Evolutionary conservation across 2,888 invertebrate species (phyloP).

Genomic region (Steromphala cineraria): DNA sequence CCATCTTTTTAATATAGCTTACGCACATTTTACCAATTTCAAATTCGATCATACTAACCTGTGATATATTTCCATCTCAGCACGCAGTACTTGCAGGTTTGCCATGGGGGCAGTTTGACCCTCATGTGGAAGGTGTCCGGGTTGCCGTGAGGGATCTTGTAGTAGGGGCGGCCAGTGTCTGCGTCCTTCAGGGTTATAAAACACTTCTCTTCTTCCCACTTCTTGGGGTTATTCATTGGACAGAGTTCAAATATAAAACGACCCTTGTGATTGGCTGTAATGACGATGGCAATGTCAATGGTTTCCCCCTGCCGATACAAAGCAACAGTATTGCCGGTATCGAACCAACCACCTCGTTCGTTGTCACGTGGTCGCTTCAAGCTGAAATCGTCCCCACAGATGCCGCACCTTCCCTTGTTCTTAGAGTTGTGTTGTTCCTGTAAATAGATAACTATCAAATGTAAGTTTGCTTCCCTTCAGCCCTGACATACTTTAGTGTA

Average conservation of each 20-base stretch:
- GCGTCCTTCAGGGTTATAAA: background rate
- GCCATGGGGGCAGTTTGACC: background rate
- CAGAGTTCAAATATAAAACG: background rate
- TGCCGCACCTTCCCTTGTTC: background rate
- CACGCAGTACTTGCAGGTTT: background rate
- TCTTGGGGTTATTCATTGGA: background rate
- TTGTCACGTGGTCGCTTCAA: background rate
- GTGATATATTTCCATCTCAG: conserved; percentile 5
- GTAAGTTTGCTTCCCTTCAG: background rate
- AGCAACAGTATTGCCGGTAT: background rate
- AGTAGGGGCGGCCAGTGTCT: background rate
- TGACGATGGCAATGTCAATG: background rate
- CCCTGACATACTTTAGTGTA: no score
- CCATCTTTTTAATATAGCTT: no score
- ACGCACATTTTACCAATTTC: no score
- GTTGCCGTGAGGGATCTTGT: background rate
- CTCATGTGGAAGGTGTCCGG: background rate
- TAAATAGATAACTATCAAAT: background rate
- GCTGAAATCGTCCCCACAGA: background rate
- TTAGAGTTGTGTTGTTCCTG: background rate
- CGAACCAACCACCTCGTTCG: background rate
- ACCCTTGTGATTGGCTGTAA: background rate
- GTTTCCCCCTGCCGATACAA: background rate
- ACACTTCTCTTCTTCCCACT: background rate
- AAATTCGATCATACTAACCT: background rate